A percentile compares a stretch with the other conserved stretches of the same genome.
Conservation (phyloP, 2,797 vertebrate genomes). For the Knipowitschia caucasica region DNA sequence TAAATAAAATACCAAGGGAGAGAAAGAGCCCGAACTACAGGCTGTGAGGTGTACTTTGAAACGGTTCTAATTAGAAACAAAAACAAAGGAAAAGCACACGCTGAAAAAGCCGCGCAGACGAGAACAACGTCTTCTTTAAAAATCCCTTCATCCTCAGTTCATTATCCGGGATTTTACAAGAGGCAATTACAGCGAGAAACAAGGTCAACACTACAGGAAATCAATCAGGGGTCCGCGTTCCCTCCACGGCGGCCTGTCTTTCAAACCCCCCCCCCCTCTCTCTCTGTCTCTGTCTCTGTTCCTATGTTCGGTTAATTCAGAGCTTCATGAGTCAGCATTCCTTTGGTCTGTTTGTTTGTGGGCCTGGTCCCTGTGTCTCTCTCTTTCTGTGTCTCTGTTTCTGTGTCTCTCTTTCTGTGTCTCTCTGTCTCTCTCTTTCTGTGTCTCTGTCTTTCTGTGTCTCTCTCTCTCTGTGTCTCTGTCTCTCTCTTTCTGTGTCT, state of each 20-base stretch:
- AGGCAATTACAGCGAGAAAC: conserved; percentile 41
- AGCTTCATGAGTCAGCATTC: conserved; percentile 49
- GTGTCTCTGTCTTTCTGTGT: no score
- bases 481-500: no score
- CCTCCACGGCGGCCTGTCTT: conserved; percentile 8
- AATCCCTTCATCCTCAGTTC: conserved; percentile 21
- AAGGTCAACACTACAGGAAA: conserved; percentile 33
- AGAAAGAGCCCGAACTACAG: no score
- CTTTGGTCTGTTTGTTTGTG: conserved; percentile 14
- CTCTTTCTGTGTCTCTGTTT: no score
- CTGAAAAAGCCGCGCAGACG: conserved; percentile 3
- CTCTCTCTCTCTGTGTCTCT: no score
- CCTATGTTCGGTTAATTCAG: conserved; percentile 43
- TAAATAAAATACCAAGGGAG: no score
- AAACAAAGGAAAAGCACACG: conserved; percentile 8
- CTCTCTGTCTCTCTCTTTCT: no score
- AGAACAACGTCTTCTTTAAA: conserved; percentile 10
- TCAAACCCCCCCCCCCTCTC: no score
- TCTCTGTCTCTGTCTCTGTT: conserved; percentile 15
- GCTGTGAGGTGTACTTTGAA: no score
- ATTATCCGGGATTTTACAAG: conserved; percentile 27
- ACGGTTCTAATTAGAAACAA: no score
- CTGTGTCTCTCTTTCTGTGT: no score
- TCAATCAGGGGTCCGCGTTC: conserved; percentile 32
- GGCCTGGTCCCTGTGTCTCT: conserved; percentile 40